Conservation (phyloP, 2,113 vertebrate genomes). For the Numenius arquata region DNA sequence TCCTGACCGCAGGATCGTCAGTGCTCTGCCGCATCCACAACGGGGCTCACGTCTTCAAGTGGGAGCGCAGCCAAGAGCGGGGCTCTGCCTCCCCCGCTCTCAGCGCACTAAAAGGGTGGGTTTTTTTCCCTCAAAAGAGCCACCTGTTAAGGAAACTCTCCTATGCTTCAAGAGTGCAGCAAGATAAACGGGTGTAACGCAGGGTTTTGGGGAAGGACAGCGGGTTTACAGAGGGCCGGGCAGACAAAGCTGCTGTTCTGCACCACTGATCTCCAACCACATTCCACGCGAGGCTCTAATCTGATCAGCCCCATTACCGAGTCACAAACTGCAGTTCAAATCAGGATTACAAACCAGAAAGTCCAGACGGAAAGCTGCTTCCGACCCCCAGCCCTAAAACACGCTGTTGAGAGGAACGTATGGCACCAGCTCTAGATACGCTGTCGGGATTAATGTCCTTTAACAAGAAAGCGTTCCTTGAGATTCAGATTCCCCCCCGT, state of each 20-base stretch:
- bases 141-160: background rate
- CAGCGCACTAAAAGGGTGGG: background rate
- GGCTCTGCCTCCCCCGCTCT: background rate
- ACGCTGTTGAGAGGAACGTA: background rate
- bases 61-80: background rate
- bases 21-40: background rate
- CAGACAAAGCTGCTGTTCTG: background rate
- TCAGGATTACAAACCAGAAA: background rate
- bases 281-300: constrained; percentile 1
- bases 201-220: background rate
- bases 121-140: background rate
- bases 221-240: background rate
- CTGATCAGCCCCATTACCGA: constrained; percentile 5
- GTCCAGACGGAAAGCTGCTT: background rate
- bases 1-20: background rate
- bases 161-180: background rate
- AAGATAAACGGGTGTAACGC: fast-evolving
- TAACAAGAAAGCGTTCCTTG: fast-evolving
- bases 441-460: background rate
- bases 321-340: background rate
- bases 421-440: fast-evolving
- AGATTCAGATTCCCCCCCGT: background rate
- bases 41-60: background rate
- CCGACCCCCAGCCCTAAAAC: background rate
- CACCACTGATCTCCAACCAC: background rate